Base-by-base conservation (phyloP, 2,888 invertebrate genomes). In the Meloe dianella region DNA sequence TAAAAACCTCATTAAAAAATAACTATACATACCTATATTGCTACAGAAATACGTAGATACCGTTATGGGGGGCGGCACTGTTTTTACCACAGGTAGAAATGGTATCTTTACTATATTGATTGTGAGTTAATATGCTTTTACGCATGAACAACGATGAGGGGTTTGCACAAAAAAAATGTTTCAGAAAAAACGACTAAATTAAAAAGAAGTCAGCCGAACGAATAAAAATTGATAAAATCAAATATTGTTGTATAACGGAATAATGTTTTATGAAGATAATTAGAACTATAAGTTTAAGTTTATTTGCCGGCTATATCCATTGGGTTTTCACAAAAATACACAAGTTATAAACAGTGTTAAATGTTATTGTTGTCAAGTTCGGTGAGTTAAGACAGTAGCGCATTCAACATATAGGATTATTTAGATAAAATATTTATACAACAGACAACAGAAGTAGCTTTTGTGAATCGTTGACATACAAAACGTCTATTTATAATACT, bases 1-100 rank as follows among this genome's bases (percentile, higher is more conserved):
- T 78, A 78, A 78, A 76, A 77, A 75, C 72, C 78, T 78, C 78
- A 76, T 77, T 79, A 78, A 74, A 51, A 74, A 69, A 73, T 74
- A 74, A 75, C 70, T 73, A 69, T 71, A 71, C 64, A 71, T 65
- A 47, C 2, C 8, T 69, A 66, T 64, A 64, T 65, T 47, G 65
- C 59, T 60, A 66, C 58, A 61, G 65, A 57, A 63, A 63, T 51
- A 58, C 41, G 56, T 22, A 14, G 59, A 61, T 67, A 47, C 67
- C 67, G 67, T 67, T 67, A 67, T 58, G 12, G 57, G n/a, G 56
- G 58, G 47, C 47, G 47, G 47, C 47, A 20, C 58, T 5, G 30
- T 17, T 30, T 58, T 29, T 35, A 58, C 58, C 30, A 58, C 58
- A 35, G 58, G 20, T 35, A 20, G 35, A 38, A 32, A 20, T 38